Evolutionary conservation across 2,797 vertebrate species (phyloP), one percentile per base, ranked within the genome.

Genomic region (Chelmon rostratus): DNA sequence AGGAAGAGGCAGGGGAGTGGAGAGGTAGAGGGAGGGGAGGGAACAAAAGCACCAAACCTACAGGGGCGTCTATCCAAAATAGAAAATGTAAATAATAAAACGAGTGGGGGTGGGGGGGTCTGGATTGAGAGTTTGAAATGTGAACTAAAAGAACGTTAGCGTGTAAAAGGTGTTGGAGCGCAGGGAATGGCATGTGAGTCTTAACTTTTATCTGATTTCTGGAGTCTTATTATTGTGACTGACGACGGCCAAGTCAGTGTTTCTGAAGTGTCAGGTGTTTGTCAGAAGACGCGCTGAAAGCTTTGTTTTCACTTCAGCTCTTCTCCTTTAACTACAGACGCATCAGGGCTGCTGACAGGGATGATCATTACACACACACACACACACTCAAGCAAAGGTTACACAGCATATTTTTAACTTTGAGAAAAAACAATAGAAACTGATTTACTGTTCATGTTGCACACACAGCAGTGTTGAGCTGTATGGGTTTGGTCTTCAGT

Each of bases 81-180:
- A 95, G 89, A 92, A 91, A 75, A 89, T 88, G 87, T 91, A 92
- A 93, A 90, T 92, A 90, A 80, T 78, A 75, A 74, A 92, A 88
- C 37, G 23, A 58, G 21, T n/a, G 12, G 2, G 31, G 35, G 23
- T 1, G 31, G 31, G 21, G 35, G 25, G 46, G 69, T 73, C 47
- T 18, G 63, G 58, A 63, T 81, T 66, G 50, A 49, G 64, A 85
- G 61, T 79, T 69, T 85, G 63, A 70, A 83, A 83, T 78, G 68
- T 74, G 79, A 90, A 76, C 59, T 68, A 81, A 81, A 79, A 80
- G 62, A 82, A 65, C 3, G 28, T 78, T 64, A 61, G 73, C 5
- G 33, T 73, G 67, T 50, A 52, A 76, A 83, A 86, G n/a, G 46
- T 53, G 73, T 79, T 86, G 33, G 75, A 59, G 85, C 46, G 76